Conservation (phyloP, 1,140 invertebrate genomes). For the Trichoplusia ni region DNA sequence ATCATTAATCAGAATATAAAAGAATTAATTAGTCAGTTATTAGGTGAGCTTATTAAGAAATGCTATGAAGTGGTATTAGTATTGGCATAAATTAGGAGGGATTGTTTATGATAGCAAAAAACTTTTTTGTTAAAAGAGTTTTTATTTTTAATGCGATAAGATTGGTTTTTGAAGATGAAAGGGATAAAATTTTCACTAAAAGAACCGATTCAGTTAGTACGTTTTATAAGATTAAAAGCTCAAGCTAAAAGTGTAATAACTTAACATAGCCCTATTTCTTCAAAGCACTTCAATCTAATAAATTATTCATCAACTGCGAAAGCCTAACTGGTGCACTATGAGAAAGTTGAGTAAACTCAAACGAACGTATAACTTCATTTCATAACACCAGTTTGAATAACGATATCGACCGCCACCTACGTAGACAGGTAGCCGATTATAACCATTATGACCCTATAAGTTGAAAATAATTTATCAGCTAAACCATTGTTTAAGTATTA, state of each 20-base stretch:
- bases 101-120: too few species aligned
- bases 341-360: slow-evolving; percentile 23
- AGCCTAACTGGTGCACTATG: slow-evolving; percentile 17
- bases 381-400: slow-evolving; percentile 26
- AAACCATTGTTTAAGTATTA: slow-evolving; percentile 40
- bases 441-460: slow-evolving; percentile 52
- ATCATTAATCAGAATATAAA: too few species aligned
- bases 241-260: neutral
- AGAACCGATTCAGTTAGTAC: too few species aligned
- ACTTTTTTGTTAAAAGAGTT: neutral
- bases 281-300: slow-evolving; percentile 8
- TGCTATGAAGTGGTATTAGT: too few species aligned
- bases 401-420: slow-evolving; percentile 23
- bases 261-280: neutral
- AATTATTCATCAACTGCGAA: slow-evolving; percentile 17
- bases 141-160: neutral
- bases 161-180: too few species aligned
- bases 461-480: slow-evolving; percentile 52
- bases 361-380: slow-evolving; percentile 24
- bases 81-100: too few species aligned
- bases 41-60: too few species aligned
- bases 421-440: slow-evolving; percentile 33
- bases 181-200: too few species aligned
- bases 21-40: too few species aligned
- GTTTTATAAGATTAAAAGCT: neutral